These are phyloP conservation scores for Melipona bicolor DNA, from an alignment of 2,888 invertebrate species.

Conservation along the genomic window DNA sequence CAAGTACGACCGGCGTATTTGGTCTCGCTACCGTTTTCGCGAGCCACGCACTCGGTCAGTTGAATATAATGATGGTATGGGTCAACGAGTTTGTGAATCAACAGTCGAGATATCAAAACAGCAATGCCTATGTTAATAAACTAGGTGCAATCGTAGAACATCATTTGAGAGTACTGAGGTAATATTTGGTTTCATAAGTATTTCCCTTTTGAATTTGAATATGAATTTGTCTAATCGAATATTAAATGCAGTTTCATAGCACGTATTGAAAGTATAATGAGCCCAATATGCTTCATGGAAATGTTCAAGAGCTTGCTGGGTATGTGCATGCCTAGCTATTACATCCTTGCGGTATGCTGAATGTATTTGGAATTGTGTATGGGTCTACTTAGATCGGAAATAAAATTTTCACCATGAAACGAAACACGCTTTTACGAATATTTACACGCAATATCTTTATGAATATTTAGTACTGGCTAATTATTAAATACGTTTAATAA, in stretches of 20 bases:
- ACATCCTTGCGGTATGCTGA: slow-evolving; percentile 54
- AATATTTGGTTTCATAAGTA: neutral
- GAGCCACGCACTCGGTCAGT: slow-evolving; percentile 71
- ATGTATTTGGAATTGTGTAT: neutral
- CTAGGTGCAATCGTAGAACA: slow-evolving; percentile 59
- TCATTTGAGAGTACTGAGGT: slow-evolving; percentile 63
- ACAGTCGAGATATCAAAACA: neutral
- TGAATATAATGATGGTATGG: slow-evolving; percentile 59
- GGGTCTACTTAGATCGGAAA: neutral
- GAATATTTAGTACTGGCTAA: neutral
- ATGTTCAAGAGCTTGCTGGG: slow-evolving; percentile 75
- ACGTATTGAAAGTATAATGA: slow-evolving; percentile 72
- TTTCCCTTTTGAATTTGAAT: neutral
- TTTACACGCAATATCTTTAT: neutral
- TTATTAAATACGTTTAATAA: neutral
- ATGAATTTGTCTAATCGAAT: neutral
- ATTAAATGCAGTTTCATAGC: slow-evolving; percentile 71
- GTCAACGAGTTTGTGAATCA: slow-evolving; percentile 56
- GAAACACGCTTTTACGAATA: neutral
- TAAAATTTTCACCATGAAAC: neutral
- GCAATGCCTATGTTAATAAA: neutral
- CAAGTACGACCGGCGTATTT: slow-evolving; percentile 52
- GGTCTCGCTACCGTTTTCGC: slow-evolving; percentile 64
- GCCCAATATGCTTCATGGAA: slow-evolving; percentile 76
- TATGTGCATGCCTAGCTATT: slow-evolving; percentile 60